A percentile compares a stretch with the other conserved stretches of the same genome.
Evolutionary conservation across 1,140 invertebrate species (phyloP).

Genomic region (Alviniconcha marisindica): DNA sequence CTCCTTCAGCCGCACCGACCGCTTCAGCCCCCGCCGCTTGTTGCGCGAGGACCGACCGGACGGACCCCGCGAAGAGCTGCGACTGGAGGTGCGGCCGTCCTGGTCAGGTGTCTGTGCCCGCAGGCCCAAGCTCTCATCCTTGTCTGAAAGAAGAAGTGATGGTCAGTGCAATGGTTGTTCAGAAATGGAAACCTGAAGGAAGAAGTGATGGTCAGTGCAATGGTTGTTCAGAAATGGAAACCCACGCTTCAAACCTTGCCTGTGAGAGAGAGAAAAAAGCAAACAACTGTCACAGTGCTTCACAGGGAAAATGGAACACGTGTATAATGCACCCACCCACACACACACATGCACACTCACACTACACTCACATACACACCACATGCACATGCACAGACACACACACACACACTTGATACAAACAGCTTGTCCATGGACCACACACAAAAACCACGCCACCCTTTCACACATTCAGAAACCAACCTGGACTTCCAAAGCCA

Average conservation of each 20-base stretch:
- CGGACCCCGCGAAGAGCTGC: constrained; percentile 56
- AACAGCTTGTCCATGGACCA: neutral
- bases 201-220: neutral
- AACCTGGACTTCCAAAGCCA: constrained; percentile 72
- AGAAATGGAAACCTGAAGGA: too few relatives aligned
- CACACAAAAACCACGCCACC: neutral
- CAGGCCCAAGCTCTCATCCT: constrained; percentile 50
- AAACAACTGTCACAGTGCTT: too few relatives aligned
- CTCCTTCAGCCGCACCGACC: constrained; percentile 53
- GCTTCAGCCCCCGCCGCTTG: constrained; percentile 52
- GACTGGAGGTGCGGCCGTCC: constrained; percentile 62
- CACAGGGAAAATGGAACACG: too few relatives aligned
- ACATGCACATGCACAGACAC: neutral
- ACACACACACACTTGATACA: neutral
- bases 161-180: too few relatives aligned
- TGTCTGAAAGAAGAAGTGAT: constrained; percentile 48
- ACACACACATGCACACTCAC: neutral
- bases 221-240: too few relatives aligned
- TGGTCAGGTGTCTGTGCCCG: neutral
- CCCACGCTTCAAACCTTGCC: too few relatives aligned
- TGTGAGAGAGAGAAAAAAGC: too few relatives aligned
- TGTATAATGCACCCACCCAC: neutral
- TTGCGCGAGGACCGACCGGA: constrained; percentile 43
- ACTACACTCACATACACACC: neutral
- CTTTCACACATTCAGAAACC: neutral